phyloP scores from a whole-genome alignment of 2,797 vertebrate species.

The Macrochelys suwanniensis region DNA sequence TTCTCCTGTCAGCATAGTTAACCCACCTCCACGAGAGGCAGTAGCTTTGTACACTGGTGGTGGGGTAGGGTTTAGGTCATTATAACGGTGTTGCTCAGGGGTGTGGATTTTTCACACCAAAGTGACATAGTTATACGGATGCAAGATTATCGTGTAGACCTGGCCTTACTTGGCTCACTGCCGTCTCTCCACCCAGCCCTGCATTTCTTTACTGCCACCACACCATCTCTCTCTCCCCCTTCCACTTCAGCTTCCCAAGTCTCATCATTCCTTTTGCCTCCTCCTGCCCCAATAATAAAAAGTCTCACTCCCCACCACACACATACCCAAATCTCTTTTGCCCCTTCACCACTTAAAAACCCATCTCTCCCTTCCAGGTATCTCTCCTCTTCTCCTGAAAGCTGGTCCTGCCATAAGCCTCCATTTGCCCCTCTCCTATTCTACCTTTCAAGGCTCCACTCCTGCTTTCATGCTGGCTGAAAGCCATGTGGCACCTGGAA shows the following conservation, averaged over 20 bases:
- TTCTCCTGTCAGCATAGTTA: not conserved
- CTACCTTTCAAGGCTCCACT: not conserved
- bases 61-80: not conserved
- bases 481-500: not conserved
- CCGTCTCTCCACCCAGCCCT: not conserved
- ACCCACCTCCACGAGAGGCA: not conserved
- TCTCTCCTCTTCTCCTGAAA: not conserved
- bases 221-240: not conserved
- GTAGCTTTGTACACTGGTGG: not conserved
- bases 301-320: not conserved
- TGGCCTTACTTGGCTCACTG: no score
- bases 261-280: not conserved
- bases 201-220: not conserved
- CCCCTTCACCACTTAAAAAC: not conserved
- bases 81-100: not conserved
- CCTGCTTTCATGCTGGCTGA: not conserved
- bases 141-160: no score
- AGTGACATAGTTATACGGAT: not conserved
- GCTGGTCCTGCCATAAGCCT: not conserved
- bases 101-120: not conserved
- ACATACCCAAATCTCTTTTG: not conserved
- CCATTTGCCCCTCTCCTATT: conserved; percentile 11
- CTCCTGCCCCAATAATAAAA: not conserved
- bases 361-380: not conserved
- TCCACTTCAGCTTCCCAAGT: not conserved